phyloP scores from a whole-genome alignment of 2,888 invertebrate species.

The Eupelmus urozonus region DNA sequence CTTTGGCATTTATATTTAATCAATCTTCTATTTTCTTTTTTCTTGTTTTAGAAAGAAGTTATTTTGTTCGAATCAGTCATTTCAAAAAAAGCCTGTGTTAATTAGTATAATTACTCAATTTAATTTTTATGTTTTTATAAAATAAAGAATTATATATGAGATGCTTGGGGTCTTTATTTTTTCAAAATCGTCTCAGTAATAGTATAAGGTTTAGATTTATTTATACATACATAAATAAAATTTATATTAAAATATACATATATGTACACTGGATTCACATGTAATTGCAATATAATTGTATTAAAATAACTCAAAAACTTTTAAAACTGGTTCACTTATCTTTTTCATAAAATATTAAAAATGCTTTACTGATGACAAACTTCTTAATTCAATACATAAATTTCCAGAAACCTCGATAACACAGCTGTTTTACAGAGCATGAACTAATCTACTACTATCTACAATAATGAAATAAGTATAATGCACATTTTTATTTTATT shows the following conservation, averaged over 20 bases:
- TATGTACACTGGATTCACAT: no score
- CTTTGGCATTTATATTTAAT: neutral
- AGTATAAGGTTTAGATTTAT: no score
- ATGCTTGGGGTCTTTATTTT: no score
- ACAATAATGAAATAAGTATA: slow-evolving; percentile 47
- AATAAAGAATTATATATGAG: no score
- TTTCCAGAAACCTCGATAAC: slow-evolving; percentile 4
- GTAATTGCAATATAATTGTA: no score
- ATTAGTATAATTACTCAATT: no score
- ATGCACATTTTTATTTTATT: slow-evolving; percentile 44
- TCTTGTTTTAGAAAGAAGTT: neutral
- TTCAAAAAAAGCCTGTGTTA: no score
- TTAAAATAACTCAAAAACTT: neutral
- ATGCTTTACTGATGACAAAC: slow-evolving; percentile 54
- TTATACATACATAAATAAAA: no score
- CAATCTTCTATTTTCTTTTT: slow-evolving; percentile 1
- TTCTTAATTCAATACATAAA: neutral
- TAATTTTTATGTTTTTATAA: no score
- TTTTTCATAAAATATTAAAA: slow-evolving; percentile 14
- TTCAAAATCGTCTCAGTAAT: no score
- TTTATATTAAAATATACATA: no score
- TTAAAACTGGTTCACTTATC: slow-evolving; percentile 52
- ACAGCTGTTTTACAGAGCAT: slow-evolving; percentile 14
- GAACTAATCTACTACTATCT: slow-evolving; percentile 45
- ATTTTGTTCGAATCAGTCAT: neutral